Conservation (phyloP, 2,797 vertebrate species). For the Cottoperca gobio region DNA sequence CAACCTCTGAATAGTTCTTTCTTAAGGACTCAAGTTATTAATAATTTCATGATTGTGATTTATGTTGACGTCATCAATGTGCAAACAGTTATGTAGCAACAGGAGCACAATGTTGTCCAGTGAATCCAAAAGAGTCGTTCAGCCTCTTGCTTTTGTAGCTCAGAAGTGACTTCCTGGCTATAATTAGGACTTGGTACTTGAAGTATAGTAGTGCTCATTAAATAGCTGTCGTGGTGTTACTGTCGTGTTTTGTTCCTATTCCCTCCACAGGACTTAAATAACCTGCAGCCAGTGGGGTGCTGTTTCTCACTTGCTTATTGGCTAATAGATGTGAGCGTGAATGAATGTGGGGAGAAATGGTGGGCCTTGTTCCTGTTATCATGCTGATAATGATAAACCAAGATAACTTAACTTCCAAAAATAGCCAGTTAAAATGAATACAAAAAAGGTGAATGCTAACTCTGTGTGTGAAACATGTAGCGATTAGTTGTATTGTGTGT, state of each 20-base stretch:
- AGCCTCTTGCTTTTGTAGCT: slow-evolving; percentile 3
- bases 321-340: slow-evolving; percentile 77
- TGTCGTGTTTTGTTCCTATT: slow-evolving; percentile 43
- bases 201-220: slow-evolving; percentile 51
- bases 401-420: slow-evolving; percentile 46
- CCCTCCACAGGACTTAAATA: slow-evolving; percentile 66
- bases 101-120: background rate
- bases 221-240: slow-evolving; percentile 42
- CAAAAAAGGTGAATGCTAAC: slow-evolving; percentile 20
- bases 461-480: slow-evolving; percentile 47
- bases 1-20: background rate
- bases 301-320: slow-evolving; percentile 64
- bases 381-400: slow-evolving; percentile 41
- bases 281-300: slow-evolving; percentile 52
- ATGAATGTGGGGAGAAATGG: slow-evolving; percentile 59
- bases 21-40: background rate
- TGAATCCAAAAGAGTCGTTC: slow-evolving; percentile 9
- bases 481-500: slow-evolving; percentile 32
- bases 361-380: slow-evolving; percentile 40
- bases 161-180: slow-evolving; percentile 20
- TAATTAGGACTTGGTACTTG: slow-evolving; percentile 30
- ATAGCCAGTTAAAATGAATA: slow-evolving; percentile 19
- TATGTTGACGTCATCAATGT: background rate
- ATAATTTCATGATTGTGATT: background rate
- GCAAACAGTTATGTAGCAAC: background rate